Evolutionary conservation across 1,140 invertebrate species (phyloP).

Genomic region (Theocolax elegans): DNA sequence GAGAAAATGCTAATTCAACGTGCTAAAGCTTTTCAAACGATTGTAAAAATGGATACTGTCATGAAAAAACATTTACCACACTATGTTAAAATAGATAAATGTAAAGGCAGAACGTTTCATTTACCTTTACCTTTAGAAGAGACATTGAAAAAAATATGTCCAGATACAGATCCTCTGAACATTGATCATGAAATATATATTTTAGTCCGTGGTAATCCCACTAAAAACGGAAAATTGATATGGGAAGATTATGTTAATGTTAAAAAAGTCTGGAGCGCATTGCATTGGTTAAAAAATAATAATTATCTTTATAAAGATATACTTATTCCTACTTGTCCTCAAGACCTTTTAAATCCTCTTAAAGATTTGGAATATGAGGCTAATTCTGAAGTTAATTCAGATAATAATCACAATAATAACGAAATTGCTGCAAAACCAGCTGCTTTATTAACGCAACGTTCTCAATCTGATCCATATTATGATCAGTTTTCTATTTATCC

Average conservation of each 20-base stretch:
- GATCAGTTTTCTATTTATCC: slow-evolving; percentile 24
- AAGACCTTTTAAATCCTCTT: slow-evolving; percentile 27
- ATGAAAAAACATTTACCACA: slow-evolving; percentile 50
- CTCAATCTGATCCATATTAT: slow-evolving; percentile 49
- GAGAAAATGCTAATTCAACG: slow-evolving; percentile 53
- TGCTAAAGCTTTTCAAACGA: slow-evolving; percentile 56
- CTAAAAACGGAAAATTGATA: slow-evolving; percentile 8
- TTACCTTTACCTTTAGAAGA: slow-evolving; percentile 53
- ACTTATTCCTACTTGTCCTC: slow-evolving; percentile 35
- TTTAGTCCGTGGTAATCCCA: slow-evolving; percentile 39
- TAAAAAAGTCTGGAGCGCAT: background rate
- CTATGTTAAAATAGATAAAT: slow-evolving; percentile 47
- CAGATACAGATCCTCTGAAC: slow-evolving; percentile 43
- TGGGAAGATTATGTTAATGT: slow-evolving; percentile 13
- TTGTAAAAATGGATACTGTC: slow-evolving; percentile 49
- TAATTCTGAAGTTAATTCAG: background rate
- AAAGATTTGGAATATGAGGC: background rate
- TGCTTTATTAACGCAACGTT: slow-evolving; percentile 39
- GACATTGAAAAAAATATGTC: slow-evolving; percentile 50
- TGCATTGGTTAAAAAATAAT: background rate
- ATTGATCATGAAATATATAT: slow-evolving; percentile 48
- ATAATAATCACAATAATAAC: background rate
- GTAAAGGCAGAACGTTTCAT: slow-evolving; percentile 55
- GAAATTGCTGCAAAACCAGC: no score
- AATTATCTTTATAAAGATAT: slow-evolving; percentile 44